Conservation (phyloP, 2,888 invertebrate genomes). For the Hydrotaea cyrtoneurina region DNA sequence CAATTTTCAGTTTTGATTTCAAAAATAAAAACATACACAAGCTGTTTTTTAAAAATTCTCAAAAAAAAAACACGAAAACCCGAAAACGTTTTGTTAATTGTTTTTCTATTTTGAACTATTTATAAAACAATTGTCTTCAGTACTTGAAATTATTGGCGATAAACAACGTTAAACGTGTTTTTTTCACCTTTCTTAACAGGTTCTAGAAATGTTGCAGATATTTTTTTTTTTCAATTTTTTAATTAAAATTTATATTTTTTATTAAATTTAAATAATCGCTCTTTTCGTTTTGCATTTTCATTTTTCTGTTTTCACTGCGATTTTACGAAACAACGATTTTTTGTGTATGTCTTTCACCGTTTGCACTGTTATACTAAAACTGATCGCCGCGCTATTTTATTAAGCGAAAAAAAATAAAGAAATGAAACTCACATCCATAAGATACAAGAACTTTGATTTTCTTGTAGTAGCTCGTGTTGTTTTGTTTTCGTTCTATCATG, state of each 20-base stretch:
- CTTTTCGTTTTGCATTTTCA: not conserved
- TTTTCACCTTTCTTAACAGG: too few species aligned
- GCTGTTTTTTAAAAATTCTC: not conserved
- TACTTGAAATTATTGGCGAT: not conserved
- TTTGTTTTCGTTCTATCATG: slow-evolving; percentile 35
- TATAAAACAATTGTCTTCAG: not conserved
- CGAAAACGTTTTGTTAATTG: slow-evolving; percentile 13
- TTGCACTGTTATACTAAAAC: slow-evolving; percentile 62
- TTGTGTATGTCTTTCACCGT: slow-evolving; percentile 19
- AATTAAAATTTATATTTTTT: not conserved
- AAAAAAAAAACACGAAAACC: not conserved
- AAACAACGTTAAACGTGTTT: not conserved
- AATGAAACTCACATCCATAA: slow-evolving; percentile 23
- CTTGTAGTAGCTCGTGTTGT: slow-evolving; percentile 34
- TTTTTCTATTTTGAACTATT: not conserved
- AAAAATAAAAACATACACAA: not conserved
- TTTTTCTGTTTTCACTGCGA: not conserved
- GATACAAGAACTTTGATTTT: slow-evolving; percentile 21
- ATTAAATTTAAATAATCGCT: not conserved
- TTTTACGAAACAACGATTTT: slow-evolving; percentile 8
- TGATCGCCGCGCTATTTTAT: slow-evolving; percentile 48
- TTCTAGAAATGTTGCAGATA: too few species aligned
- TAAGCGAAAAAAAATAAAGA: too few species aligned
- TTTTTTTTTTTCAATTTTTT: not conserved
- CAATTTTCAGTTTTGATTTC: slow-evolving; percentile 36